Base-by-base conservation (phyloP, 2,113 vertebrate species). In the Strigops habroptila region DNA sequence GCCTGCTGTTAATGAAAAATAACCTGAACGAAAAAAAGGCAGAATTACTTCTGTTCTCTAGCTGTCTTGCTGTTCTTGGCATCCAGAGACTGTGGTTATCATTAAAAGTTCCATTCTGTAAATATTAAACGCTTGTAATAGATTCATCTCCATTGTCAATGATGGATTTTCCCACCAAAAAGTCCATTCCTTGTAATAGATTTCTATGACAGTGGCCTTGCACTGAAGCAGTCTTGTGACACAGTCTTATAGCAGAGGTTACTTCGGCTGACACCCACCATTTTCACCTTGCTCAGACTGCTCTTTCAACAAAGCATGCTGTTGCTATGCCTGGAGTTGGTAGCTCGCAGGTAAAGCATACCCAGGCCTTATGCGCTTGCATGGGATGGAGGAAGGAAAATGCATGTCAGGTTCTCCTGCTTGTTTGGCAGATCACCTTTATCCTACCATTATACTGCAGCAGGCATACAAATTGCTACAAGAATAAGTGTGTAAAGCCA, bases 401-500 rank as follows among this genome's bases (percentile, higher is more conserved):
- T 1, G 2, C 14, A 35, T 21, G 8, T 3, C 25, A 39, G 3
- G 22, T 31, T 48, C 13, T 23, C 6, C 13, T 39, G 11, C 25
- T 46, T n/a, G 11, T 8, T 5, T 31, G 17, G 8, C 44, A 37
- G 8, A 7, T 18, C 43, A 41, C 19, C 7, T 53, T 48, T 77
- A 48, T 48, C 12, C 49, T 44, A 7, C 21, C 4, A 0, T 23
- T 53, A 18, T 14, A 33, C 23, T 35, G 12, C 44, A 55, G 48
- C 44, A 77, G 35, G 18, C n/a, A 4, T 3, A 12, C 2, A 49
- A 48, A 79, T 5, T 7, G 2, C 8, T 33, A 46, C 8, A 6
- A 18, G 3, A 28, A 52, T 3, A 6, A 59, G 6, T 4, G 15
- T 13, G 5, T 41, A 6, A 12, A 60, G 18, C 2, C 6, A 21